phyloP scores from a whole-genome alignment of 2,797 vertebrate genomes.

The Myripristis jacobus region DNA sequence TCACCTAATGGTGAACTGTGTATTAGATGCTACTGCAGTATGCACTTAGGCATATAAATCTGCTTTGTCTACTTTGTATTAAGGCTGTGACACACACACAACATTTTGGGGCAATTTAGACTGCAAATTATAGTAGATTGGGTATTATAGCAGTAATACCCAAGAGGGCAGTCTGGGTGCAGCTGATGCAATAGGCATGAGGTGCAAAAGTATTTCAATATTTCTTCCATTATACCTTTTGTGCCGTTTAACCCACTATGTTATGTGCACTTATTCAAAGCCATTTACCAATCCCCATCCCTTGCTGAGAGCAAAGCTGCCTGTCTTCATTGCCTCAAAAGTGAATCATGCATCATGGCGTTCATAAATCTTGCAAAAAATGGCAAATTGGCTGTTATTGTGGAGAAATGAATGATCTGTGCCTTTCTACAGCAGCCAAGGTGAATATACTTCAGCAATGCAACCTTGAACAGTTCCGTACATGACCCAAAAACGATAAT shows the following conservation, averaged over 20 bases:
- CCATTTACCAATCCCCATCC: slow-evolving; percentile 39
- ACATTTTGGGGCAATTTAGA: slow-evolving; percentile 49
- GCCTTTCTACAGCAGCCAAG: slow-evolving; percentile 6
- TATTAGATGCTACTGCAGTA: too few species aligned
- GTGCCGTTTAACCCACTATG: slow-evolving; percentile 14
- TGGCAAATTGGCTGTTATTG: not conserved
- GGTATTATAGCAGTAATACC: slow-evolving; percentile 28
- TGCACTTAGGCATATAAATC: too few species aligned
- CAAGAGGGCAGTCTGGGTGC: slow-evolving; percentile 25
- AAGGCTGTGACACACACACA: slow-evolving; percentile 25
- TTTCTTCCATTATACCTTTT: slow-evolving; percentile 36
- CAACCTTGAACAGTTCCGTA: slow-evolving; percentile 20
- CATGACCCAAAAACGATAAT: slow-evolving; percentile 11
- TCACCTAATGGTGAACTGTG: too few species aligned
- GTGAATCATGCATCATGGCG: slow-evolving; percentile 10
- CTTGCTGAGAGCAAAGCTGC: slow-evolving; percentile 15
- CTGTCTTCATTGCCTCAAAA: slow-evolving; percentile 16
- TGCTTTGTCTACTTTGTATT: slow-evolving; percentile 28
- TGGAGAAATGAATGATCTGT: slow-evolving; percentile 20
- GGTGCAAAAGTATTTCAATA: slow-evolving; percentile 22
- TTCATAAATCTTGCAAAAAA: slow-evolving; percentile 13
- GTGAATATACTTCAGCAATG: slow-evolving; percentile 9
- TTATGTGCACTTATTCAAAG: slow-evolving; percentile 34
- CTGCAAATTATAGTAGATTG: slow-evolving; percentile 21
- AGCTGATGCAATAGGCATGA: slow-evolving; percentile 11